phyloP scores from a whole-genome alignment of 2,797 vertebrate species.

The Neosilurus mollespiculum region DNA sequence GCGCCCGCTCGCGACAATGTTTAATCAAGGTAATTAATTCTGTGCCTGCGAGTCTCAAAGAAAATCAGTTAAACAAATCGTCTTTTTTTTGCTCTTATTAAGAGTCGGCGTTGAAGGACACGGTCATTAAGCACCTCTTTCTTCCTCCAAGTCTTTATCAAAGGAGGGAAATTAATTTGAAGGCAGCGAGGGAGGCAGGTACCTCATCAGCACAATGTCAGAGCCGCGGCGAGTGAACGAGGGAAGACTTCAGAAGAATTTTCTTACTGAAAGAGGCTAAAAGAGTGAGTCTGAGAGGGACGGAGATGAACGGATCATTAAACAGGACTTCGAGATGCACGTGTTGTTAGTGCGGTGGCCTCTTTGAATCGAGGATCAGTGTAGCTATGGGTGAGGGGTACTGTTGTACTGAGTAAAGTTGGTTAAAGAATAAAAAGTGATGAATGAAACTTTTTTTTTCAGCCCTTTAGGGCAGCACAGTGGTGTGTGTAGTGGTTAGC shows the following conservation, averaged over 20 bases:
- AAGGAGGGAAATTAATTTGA: constrained; percentile 67
- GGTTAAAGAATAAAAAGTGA: no score
- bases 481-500: no score
- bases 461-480: no score
- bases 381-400: no score
- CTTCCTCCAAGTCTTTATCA: constrained; percentile 63
- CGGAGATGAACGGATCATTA: not conserved
- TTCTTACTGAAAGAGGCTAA: not conserved
- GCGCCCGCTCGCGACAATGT: constrained; percentile 68
- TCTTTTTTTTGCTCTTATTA: constrained; percentile 65
- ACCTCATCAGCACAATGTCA: constrained; percentile 48
- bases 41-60: constrained; percentile 65
- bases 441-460: no score
- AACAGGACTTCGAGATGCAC: no score
- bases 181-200: constrained; percentile 34
- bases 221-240: not conserved
- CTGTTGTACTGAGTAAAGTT: no score
- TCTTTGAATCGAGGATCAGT: not conserved
- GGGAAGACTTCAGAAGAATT: constrained; percentile 24
- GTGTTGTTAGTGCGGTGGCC: not conserved
- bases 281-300: not conserved
- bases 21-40: constrained; percentile 79
- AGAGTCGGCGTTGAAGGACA: constrained; percentile 70
- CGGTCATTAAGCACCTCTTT: constrained; percentile 63
- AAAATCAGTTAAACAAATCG: constrained; percentile 74